These are phyloP conservation scores for Cryptophagus acutangulus DNA, from an alignment of 2,888 invertebrate species.

Conservation along the genomic window DNA sequence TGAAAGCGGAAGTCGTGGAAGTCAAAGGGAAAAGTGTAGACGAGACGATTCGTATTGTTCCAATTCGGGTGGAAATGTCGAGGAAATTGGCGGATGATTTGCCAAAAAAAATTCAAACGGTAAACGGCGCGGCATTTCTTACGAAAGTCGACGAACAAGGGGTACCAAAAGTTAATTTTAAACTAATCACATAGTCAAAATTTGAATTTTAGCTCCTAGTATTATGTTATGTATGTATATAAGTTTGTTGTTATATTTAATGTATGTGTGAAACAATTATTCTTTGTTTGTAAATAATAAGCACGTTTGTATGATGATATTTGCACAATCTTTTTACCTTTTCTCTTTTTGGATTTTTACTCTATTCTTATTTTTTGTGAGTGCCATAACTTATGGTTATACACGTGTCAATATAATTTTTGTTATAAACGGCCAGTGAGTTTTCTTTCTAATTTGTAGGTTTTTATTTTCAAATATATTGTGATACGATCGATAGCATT, in stretches of 20 bases:
- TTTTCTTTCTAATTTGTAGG: slow-evolving; percentile 22
- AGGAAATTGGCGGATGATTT: slow-evolving; percentile 26
- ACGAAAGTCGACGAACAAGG: slow-evolving; percentile 15
- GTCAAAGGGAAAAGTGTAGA: slow-evolving; percentile 36
- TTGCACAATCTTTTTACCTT: slow-evolving; percentile 20
- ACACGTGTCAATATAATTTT: slow-evolving; percentile 17
- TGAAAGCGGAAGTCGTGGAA: slow-evolving; percentile 45
- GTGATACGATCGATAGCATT: slow-evolving; percentile 24
- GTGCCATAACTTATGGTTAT: slow-evolving; percentile 33
- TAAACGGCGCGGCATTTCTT: slow-evolving; percentile 14
- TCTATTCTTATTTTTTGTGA: slow-evolving; percentile 28
- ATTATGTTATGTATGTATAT: slow-evolving; percentile 31
- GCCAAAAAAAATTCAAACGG: slow-evolving; percentile 11
- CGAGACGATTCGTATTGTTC: slow-evolving; percentile 43
- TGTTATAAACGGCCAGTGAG: slow-evolving; percentile 34
- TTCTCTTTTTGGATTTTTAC: slow-evolving; percentile 1
- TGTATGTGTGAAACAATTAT: slow-evolving; percentile 22
- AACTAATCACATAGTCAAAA: slow-evolving; percentile 12
- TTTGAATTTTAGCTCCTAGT: slow-evolving; percentile 4
- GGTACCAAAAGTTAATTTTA: slow-evolving; percentile 20
- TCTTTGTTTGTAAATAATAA: slow-evolving; percentile 32
- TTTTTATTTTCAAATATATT: slow-evolving; percentile 27
- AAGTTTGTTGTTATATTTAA: slow-evolving; percentile 23
- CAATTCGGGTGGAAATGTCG: slow-evolving; percentile 40
- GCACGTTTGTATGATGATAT: slow-evolving; percentile 33